Base-by-base conservation (phyloP, 2,888 invertebrate species). In the Sturmia bella region DNA sequence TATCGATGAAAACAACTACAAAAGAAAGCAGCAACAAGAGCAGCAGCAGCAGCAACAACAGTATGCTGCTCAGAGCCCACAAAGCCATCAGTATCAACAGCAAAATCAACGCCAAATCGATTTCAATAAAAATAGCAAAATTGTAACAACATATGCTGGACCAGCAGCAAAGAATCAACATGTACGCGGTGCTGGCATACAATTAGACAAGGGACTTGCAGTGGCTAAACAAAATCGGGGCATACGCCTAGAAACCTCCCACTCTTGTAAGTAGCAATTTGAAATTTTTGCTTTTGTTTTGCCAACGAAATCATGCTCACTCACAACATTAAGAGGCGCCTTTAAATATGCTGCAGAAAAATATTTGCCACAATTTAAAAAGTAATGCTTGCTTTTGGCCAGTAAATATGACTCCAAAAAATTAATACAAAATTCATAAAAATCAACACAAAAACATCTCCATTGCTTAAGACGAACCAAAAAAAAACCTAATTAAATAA, bases 161-260 rank as follows among this genome's bases (percentile, higher is more conserved):
- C 88, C 89, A 17, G 88, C 86, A 32, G 86, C 88, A 52, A 89
- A 87, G 83, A 88, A 87, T 85, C 88, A 88, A 84, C 89, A 88
- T 86, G 87, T 88, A 32, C 89, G 87, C 15, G 89, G 88, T 74
- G 87, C 88, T 3, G 88, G 89, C 21, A 79, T 89, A n/a, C 88
- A 89, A 54, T 80, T 89, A 79, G 89, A 89, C 72, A 89, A 88
- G 57, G 86, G 86, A 7, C 85, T 85, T 15, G 86, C 87, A 1
- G 81, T 85, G 11, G 86, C 85, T 52, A 82, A 54, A 15, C 84
- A 84, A 3, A 68, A 83, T 15, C 87, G 86, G 13, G 85, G 85
- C 3, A 41, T 88, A 24, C 86, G 81, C 7, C 82, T 88, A 59
- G 89, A 89, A 81, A 84, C 87, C 1, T 84, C 86, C 74, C 88